phyloP scores from a whole-genome alignment of 1,140 invertebrate species.

The Euwallacea similis region DNA sequence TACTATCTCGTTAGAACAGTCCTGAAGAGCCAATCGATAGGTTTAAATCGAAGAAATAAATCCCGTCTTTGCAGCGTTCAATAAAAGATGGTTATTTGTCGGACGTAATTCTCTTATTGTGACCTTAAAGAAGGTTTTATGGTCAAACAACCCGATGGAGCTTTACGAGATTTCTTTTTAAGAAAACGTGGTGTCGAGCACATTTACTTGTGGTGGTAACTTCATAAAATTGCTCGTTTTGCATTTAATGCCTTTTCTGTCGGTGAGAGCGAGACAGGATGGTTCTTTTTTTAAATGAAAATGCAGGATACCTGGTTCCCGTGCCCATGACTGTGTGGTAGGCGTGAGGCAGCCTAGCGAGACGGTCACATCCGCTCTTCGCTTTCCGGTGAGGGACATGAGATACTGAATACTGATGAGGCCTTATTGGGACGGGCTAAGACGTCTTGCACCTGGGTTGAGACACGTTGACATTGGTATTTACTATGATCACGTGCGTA shows the following conservation, averaged over 20 bases:
- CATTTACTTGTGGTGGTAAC: too few species aligned
- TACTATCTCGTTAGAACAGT: too few species aligned
- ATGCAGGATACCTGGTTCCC: constrained; percentile 14
- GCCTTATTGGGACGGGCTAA: constrained; percentile 21
- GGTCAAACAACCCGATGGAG: constrained; percentile 6
- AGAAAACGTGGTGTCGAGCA: too few species aligned
- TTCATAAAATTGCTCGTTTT: background rate
- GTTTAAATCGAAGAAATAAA: background rate
- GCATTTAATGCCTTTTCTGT: constrained; percentile 1
- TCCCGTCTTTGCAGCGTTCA: background rate
- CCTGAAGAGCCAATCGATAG: too few species aligned
- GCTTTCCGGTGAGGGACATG: constrained; percentile 43
- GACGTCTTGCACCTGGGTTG: constrained; percentile 8
- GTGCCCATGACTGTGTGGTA: constrained; percentile 6
- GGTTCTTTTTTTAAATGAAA: constrained; percentile 3
- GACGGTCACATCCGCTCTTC: constrained; percentile 46
- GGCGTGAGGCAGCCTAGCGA: constrained; percentile 39
- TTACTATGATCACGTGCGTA: too few species aligned
- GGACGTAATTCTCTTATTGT: constrained; percentile 19
- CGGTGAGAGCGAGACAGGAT: background rate
- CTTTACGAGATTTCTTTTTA: background rate
- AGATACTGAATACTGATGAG: constrained; percentile 27
- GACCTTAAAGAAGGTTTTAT: constrained; percentile 18
- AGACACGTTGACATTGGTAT: too few species aligned
- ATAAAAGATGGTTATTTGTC: constrained; percentile 23